phyloP scores from a whole-genome alignment of 2,888 invertebrate genomes.

The Agrotis ipsilon region DNA sequence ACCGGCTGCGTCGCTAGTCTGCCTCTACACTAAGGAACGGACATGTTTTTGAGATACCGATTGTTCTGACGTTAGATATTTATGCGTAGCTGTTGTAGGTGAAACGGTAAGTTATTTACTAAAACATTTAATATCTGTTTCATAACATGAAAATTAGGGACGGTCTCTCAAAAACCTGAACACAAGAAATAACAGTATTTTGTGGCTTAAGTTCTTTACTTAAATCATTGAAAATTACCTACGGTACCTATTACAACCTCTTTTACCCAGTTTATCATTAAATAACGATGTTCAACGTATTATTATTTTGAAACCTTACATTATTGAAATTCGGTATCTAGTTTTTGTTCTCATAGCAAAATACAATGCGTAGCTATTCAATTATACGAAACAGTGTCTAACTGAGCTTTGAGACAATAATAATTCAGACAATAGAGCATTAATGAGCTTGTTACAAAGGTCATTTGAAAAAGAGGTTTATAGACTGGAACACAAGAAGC shows the following conservation, averaged over 20 bases:
- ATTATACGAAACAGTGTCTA: slow-evolving; percentile 27
- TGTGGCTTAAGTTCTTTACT: too few relatives aligned
- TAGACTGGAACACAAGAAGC: slow-evolving; percentile 43
- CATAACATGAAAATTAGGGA: background rate
- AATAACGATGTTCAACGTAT: background rate
- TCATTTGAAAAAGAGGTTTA: slow-evolving; percentile 59
- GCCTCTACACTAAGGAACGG: slow-evolving; percentile 69
- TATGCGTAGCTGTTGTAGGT: slow-evolving; percentile 8
- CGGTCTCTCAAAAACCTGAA: too few relatives aligned
- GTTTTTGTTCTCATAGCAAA: slow-evolving; percentile 31
- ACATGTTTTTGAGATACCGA: slow-evolving; percentile 55
- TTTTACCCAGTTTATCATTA: background rate
- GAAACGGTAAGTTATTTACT: slow-evolving; percentile 26
- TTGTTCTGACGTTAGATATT: slow-evolving; percentile 44
- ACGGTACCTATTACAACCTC: background rate
- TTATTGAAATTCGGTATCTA: background rate
- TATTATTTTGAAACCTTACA: background rate
- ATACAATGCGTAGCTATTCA: slow-evolving; percentile 32
- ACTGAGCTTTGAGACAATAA: slow-evolving; percentile 36
- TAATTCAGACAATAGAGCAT: slow-evolving; percentile 34
- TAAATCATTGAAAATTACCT: background rate
- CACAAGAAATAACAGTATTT: background rate
- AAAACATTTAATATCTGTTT: background rate
- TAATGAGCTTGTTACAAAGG: slow-evolving; percentile 45
- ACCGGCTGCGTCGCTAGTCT: slow-evolving; percentile 70